phyloP scores from a whole-genome alignment of 2,113 vertebrate genomes.

The Syrrhaptes paradoxus region DNA sequence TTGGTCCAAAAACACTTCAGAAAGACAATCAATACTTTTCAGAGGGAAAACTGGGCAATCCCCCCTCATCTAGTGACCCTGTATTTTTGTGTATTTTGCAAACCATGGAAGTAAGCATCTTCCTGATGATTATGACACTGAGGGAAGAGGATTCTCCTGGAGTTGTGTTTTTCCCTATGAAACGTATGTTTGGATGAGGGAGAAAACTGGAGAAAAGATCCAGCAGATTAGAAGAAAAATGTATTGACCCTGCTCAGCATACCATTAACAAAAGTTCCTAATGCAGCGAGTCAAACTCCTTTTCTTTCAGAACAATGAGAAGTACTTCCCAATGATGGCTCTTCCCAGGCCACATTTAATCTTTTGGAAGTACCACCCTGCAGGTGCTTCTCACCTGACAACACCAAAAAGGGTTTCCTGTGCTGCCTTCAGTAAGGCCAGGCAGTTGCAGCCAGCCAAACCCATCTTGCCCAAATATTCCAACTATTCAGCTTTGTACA shows the following conservation, averaged over 20 bases:
- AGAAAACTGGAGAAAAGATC: background rate
- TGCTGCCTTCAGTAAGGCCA: background rate
- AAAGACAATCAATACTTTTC: background rate
- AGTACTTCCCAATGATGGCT: background rate
- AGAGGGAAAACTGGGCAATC: background rate
- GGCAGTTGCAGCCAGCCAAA: background rate
- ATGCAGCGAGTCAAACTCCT: background rate
- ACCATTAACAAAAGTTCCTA: background rate
- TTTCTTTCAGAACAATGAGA: background rate
- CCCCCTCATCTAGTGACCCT: background rate
- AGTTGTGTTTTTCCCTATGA: background rate
- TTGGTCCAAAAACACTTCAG: background rate
- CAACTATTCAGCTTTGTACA: background rate
- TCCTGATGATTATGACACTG: background rate
- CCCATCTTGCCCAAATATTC: background rate
- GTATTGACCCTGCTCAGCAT: background rate
- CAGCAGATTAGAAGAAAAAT: background rate
- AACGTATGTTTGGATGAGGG: background rate
- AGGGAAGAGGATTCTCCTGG: background rate
- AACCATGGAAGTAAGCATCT: background rate
- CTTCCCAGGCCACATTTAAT: background rate
- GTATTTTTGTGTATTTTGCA: background rate
- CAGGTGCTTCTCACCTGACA: background rate
- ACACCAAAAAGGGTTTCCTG: background rate
- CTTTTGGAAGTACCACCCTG: background rate